phyloP scores from a whole-genome alignment of 2,888 invertebrate species.

The Phyllotreta striolata region DNA sequence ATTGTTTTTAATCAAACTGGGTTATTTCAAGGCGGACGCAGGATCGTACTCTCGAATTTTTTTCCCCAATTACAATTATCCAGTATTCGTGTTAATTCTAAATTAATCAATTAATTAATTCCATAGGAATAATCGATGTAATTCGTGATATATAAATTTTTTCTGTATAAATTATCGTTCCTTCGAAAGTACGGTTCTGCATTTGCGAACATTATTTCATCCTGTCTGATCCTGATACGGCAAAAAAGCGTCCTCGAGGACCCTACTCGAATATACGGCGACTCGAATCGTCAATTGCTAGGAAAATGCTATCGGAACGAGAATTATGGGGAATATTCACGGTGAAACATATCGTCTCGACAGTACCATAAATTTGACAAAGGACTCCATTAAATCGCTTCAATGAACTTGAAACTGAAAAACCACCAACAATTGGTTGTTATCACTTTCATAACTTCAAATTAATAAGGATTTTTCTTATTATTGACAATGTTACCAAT shows the following conservation, averaged over 20 bases:
- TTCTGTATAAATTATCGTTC: too few relatives aligned
- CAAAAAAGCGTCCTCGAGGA: slow-evolving; percentile 3
- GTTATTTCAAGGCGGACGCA: not conserved
- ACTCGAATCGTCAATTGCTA: slow-evolving; percentile 1
- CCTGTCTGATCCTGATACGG: not conserved
- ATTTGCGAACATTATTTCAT: not conserved
- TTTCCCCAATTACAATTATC: too few relatives aligned
- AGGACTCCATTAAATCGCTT: slow-evolving; percentile 7
- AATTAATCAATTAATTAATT: too few relatives aligned
- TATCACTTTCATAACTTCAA: too few relatives aligned
- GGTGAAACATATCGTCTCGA: not conserved
- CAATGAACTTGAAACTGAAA: slow-evolving; percentile 1
- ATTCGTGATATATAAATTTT: too few relatives aligned
- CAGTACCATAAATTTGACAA: slow-evolving; percentile 8
- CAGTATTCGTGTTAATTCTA: too few relatives aligned
- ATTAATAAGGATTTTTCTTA: too few relatives aligned
- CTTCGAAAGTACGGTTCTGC: not conserved
- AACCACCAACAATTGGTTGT: too few relatives aligned
- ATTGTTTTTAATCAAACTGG: slow-evolving; percentile 13
- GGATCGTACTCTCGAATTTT: not conserved
- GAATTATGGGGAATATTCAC: not conserved
- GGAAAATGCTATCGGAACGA: not conserved
- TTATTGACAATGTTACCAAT: too few relatives aligned
- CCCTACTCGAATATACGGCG: not conserved
- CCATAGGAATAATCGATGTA: too few relatives aligned